Percentiles rank a stretch among this genome's conserved stretches.
phyloP scores from a whole-genome alignment of 2,888 invertebrate species.

The Pachliopta kotzebuea region DNA sequence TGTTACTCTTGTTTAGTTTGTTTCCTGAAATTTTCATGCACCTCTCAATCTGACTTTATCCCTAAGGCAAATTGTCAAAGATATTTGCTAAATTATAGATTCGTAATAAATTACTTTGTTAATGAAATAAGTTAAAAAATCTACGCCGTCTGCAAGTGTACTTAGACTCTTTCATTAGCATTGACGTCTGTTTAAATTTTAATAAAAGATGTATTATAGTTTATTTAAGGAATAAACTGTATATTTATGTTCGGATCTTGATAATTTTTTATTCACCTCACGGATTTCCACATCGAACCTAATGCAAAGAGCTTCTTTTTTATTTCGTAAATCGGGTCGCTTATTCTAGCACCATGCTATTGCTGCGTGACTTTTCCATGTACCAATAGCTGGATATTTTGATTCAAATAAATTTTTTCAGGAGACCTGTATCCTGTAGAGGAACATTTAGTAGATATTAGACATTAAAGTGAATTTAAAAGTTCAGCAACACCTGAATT shows the following conservation, averaged over 20 bases:
- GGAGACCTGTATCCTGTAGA: too few relatives aligned
- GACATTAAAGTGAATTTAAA: too few relatives aligned
- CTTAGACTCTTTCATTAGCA: background rate
- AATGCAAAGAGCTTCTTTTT: slow-evolving; percentile 1
- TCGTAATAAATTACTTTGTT: too few relatives aligned
- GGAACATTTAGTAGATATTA: too few relatives aligned
- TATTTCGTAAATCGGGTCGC: background rate
- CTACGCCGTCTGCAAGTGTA: background rate
- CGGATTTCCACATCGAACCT: slow-evolving; percentile 1
- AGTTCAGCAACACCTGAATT: too few relatives aligned
- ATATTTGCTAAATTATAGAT: too few relatives aligned
- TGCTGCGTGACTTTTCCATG: slow-evolving; percentile 1
- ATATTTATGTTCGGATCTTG: background rate
- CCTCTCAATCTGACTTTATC: too few relatives aligned
- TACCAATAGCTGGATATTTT: background rate
- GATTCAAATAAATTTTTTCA: too few relatives aligned
- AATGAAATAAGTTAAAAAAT: too few relatives aligned
- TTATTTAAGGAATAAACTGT: background rate
- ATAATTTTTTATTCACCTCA: background rate
- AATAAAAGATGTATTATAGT: background rate
- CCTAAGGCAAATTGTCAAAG: too few relatives aligned
- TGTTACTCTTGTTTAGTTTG: too few relatives aligned
- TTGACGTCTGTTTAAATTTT: background rate
- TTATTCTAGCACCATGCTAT: background rate
- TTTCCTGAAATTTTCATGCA: too few relatives aligned